Evolutionary conservation across 2,888 invertebrate species (phyloP).

Genomic region (Drosophila paucipuncta): DNA sequence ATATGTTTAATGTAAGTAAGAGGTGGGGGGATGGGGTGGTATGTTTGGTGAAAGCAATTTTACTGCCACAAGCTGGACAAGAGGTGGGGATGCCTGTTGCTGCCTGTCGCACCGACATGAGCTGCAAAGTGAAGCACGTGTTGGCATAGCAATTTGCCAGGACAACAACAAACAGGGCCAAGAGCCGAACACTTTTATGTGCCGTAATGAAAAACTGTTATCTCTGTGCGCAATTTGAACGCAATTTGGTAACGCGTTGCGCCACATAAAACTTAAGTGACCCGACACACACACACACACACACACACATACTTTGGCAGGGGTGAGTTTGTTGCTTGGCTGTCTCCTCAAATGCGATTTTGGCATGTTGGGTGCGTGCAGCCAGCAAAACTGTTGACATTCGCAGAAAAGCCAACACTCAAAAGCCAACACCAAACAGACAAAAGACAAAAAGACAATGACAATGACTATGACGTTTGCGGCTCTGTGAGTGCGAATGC

Average conservation of each 20-base stretch:
- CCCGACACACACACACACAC: conserved; percentile 63
- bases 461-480: conserved; percentile 35
- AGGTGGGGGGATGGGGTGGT: neutral
- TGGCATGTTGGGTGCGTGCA: conserved; percentile 61
- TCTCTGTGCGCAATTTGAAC: conserved; percentile 80
- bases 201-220: conserved; percentile 80
- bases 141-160: conserved; percentile 76
- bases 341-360: conserved; percentile 17
- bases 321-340: neutral
- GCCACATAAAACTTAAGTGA: conserved; percentile 82
- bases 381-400: conserved; percentile 75
- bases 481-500: conserved; percentile 7
- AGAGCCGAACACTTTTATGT: conserved; percentile 75
- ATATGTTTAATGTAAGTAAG: conserved; percentile 13
- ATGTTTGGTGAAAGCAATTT: conserved; percentile 39
- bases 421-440: conserved; percentile 40
- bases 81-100: conserved; percentile 56
- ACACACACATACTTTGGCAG: conserved; percentile 9
- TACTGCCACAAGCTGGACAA: conserved; percentile 54
- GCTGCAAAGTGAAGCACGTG: conserved; percentile 82
- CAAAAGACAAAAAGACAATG: conserved; percentile 22
- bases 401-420: conserved; percentile 61
- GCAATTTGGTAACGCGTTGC: conserved; percentile 82
- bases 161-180: conserved; percentile 41
- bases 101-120: conserved; percentile 56